Percentiles rank a stretch among this genome's conserved stretches.
Evolutionary conservation across 2,113 vertebrate species (phyloP).

Genomic region (Morphnarchus princeps): DNA sequence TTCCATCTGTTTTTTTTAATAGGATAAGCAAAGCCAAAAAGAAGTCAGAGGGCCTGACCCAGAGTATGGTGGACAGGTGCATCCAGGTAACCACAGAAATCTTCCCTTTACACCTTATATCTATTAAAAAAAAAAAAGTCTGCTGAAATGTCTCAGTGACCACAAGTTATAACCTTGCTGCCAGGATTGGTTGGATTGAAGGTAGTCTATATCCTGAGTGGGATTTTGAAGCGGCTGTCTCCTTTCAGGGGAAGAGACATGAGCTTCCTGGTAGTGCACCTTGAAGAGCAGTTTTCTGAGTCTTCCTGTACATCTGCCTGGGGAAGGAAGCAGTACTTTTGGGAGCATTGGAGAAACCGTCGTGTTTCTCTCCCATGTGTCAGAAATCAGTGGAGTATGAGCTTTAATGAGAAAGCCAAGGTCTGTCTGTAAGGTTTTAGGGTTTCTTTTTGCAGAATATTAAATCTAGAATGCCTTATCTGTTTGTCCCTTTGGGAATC

Average conservation of each 20-base stretch:
- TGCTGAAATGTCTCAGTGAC: neutral
- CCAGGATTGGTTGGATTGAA: neutral
- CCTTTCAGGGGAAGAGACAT: rapidly evolving
- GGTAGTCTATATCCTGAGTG: neutral
- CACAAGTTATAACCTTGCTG: neutral
- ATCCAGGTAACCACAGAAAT: conserved; percentile 84
- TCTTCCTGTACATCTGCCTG: neutral
- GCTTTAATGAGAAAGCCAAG: neutral
- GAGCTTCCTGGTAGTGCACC: neutral
- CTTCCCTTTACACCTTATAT: neutral
- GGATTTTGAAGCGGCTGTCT: neutral
- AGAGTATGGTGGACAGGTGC: conserved; percentile 98
- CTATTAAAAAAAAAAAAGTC: rapidly evolving
- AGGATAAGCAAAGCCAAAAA: conserved; percentile 97
- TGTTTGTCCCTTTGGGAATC: rapidly evolving
- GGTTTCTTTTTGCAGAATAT: rapidly evolving
- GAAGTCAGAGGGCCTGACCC: conserved; percentile 90
- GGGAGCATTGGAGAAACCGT: neutral
- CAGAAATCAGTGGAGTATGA: neutral
- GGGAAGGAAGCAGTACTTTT: neutral
- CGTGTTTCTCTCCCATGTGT: rapidly evolving
- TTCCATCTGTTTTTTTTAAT: neutral
- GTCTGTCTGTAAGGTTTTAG: neutral
- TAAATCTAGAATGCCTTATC: neutral
- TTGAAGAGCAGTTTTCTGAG: neutral